Conservation (phyloP, 2,888 invertebrate genomes). For the Ctena decussata region DNA sequence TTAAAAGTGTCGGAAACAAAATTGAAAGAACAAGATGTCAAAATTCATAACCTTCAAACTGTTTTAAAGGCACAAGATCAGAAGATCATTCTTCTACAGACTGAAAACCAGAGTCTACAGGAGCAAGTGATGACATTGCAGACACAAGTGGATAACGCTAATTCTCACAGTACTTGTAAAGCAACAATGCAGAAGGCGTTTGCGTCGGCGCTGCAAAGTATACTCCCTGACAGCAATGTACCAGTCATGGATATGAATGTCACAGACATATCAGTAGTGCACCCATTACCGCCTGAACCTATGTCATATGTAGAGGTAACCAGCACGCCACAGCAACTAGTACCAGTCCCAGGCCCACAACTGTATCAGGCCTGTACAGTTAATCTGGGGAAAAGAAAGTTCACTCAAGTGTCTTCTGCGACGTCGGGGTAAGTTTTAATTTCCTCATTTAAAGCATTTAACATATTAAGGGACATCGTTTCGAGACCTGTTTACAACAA, state of each 20-base stretch:
- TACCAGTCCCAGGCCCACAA: neutral
- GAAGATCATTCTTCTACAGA: neutral
- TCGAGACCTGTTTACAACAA: neutral
- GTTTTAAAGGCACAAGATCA: neutral
- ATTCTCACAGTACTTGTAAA: neutral
- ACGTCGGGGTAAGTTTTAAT: neutral
- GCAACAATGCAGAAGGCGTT: neutral
- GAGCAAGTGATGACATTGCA: neutral
- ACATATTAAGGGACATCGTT: neutral
- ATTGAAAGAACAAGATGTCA: neutral
- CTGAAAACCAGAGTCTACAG: neutral
- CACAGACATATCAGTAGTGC: neutral
- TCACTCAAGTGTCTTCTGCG: neutral
- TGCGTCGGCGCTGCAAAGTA: neutral
- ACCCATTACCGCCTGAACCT: neutral
- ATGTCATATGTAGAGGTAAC: neutral
- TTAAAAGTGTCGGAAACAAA: neutral
- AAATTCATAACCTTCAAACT: neutral
- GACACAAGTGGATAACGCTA: neutral
- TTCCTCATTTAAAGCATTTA: neutral
- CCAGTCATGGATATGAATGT: neutral
- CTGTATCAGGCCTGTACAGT: neutral
- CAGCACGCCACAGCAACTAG: neutral
- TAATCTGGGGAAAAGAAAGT: neutral
- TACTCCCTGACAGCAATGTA: neutral